These are phyloP conservation scores for Drosophila littoralis DNA, from an alignment of 1,140 invertebrate species.

Conservation along the genomic window DNA sequence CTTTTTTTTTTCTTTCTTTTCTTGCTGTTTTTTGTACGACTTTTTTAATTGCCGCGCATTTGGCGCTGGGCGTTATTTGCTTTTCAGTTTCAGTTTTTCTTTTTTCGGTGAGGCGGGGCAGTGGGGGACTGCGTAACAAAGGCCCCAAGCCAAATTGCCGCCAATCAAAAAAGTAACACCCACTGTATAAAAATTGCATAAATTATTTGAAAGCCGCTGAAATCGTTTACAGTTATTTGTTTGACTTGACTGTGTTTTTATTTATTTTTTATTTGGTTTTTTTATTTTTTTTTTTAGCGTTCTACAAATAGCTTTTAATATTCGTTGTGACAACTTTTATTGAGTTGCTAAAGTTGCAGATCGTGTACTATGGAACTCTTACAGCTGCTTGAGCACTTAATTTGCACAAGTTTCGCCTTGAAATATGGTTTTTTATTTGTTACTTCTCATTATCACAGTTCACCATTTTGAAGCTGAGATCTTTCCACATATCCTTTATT, in stretches of 20 bases:
- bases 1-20: slow-evolving; percentile 36
- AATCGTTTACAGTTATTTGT: slow-evolving; percentile 31
- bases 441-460: too few relatives aligned
- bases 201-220: slow-evolving; percentile 60
- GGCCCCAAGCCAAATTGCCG: slow-evolving; percentile 67
- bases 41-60: slow-evolving; percentile 76
- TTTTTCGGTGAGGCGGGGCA: background rate
- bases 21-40: slow-evolving; percentile 43
- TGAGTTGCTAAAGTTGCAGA: background rate
- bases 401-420: too few relatives aligned
- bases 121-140: slow-evolving; percentile 26
- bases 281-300: slow-evolving; percentile 2
- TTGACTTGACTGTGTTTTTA: slow-evolving; percentile 14
- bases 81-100: slow-evolving; percentile 25
- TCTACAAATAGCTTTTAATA: background rate
- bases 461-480: too few relatives aligned
- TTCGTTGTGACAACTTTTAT: background rate
- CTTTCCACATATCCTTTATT: too few relatives aligned
- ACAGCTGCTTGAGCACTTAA: too few relatives aligned
- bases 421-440: too few relatives aligned
- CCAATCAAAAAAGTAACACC: slow-evolving; percentile 79
- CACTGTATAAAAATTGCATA: slow-evolving; percentile 82
- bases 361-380: too few relatives aligned
- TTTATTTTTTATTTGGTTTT: too few relatives aligned
- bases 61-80: slow-evolving; percentile 57